Conservation (phyloP, 2,113 vertebrate species). For the Odontophorus gujanensis region DNA sequence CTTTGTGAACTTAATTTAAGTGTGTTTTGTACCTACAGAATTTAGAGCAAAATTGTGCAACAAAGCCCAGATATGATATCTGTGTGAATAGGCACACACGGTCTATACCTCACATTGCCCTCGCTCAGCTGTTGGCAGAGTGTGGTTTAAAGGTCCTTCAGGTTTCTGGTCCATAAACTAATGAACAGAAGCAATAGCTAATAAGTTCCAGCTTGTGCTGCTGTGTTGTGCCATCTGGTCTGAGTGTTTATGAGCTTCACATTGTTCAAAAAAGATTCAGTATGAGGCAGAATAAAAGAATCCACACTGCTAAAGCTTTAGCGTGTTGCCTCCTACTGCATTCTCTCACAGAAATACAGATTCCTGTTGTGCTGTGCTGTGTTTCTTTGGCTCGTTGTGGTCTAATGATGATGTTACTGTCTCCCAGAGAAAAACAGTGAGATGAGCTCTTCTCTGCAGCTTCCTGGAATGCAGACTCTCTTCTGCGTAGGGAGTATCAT, state of each 20-base stretch:
- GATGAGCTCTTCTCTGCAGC: background rate
- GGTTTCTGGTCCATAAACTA: background rate
- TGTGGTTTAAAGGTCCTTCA: conserved; percentile 25
- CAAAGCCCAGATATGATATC: background rate
- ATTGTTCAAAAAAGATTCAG: background rate
- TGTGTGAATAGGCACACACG: background rate
- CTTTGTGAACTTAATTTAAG: background rate
- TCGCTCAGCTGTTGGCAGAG: background rate
- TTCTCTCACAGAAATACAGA: background rate
- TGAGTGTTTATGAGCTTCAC: background rate
- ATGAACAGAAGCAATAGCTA: conserved; percentile 12
- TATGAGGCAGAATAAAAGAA: background rate
- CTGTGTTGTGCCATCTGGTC: conserved; percentile 49
- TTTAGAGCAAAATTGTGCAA: background rate
- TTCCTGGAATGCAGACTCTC: background rate
- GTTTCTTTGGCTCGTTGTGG: background rate
- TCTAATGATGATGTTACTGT: background rate
- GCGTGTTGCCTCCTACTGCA: background rate
- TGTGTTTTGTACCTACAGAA: background rate
- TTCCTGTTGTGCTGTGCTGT: background rate
- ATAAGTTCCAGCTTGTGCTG: conserved; percentile 45
- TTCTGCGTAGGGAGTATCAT: background rate
- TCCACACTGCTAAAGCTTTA: background rate
- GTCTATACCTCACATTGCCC: background rate
- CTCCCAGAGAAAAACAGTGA: background rate